Evolutionary conservation across 2,113 vertebrate genomes (phyloP).

Genomic region (Paramisgurnus dabryanus): DNA sequence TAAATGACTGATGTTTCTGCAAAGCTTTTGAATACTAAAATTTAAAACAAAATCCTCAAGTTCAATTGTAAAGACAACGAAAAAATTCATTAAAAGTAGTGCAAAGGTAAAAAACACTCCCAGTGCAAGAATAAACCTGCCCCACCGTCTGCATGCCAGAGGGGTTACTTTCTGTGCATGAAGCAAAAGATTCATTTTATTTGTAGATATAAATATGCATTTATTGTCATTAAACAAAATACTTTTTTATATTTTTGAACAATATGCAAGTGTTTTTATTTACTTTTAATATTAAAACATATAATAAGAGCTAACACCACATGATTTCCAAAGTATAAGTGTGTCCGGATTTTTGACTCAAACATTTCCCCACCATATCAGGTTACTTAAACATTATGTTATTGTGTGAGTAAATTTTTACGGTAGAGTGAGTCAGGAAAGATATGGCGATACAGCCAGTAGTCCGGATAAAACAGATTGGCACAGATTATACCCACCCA

Average conservation of each 20-base stretch:
- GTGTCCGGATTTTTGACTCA: background rate
- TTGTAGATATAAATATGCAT: background rate
- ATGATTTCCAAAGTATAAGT: background rate
- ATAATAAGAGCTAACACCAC: background rate
- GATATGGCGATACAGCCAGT: background rate
- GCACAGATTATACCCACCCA: conserved; percentile 18
- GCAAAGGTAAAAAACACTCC: conserved; percentile 11
- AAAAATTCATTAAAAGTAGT: conserved; percentile 7
- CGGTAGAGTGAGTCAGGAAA: background rate
- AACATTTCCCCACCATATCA: background rate
- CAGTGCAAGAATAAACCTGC: conserved; percentile 31
- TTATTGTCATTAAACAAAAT: background rate
- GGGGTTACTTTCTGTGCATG: background rate
- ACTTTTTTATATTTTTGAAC: background rate
- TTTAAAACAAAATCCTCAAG: no score
- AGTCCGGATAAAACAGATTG: background rate
- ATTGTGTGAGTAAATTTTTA: conserved; percentile 9
- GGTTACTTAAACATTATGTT: background rate
- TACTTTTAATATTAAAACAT: background rate
- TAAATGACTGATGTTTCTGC: no score
- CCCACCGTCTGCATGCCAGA: conserved; percentile 7
- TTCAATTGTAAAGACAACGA: no score
- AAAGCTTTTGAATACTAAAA: no score
- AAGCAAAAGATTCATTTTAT: no score
- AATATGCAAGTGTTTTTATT: background rate